Percentiles rank a stretch among this genome's conserved stretches.
Evolutionary conservation across 2,113 vertebrate genomes (phyloP).

Genomic region (Mastomys natalensis): DNA sequence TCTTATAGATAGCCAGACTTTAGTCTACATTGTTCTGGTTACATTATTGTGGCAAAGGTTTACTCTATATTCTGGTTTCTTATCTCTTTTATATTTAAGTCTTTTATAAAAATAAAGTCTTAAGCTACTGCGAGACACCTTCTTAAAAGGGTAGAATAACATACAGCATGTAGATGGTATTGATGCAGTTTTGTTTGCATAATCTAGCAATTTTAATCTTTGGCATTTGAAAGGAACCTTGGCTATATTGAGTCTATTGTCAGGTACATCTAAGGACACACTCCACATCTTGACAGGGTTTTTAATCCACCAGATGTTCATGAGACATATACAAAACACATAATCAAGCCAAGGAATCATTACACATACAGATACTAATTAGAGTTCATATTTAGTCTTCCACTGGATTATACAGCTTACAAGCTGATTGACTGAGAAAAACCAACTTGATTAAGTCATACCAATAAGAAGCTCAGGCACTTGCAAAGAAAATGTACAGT

Average conservation of each 20-base stretch:
- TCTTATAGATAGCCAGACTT: background rate
- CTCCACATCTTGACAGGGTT: slow-evolving; percentile 37
- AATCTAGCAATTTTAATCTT: slow-evolving; percentile 4
- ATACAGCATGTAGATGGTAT: background rate
- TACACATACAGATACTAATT: slow-evolving; percentile 43
- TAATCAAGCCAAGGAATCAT: slow-evolving; percentile 44
- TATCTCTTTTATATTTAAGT: background rate
- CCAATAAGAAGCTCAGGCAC: slow-evolving; percentile 26
- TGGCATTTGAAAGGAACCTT: background rate
- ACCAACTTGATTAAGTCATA: slow-evolving; percentile 45
- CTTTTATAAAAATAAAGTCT: background rate
- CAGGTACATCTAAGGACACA: slow-evolving; percentile 5
- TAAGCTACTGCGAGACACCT: background rate
- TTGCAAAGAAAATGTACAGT: slow-evolving; percentile 36
- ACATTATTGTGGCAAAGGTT: background rate
- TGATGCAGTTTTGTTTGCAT: background rate
- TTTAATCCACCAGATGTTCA: slow-evolving; percentile 66
- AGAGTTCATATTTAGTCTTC: slow-evolving; percentile 51
- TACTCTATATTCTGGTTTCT: background rate
- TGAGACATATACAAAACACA: slow-evolving; percentile 42
- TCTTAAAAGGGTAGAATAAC: background rate
- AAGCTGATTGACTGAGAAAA: slow-evolving; percentile 51
- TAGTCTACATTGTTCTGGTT: background rate
- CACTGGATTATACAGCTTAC: slow-evolving; percentile 30
- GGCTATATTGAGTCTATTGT: slow-evolving; percentile 29